These are phyloP conservation scores for Acropternis orthonyx DNA, from an alignment of 2,797 vertebrate species.

Conservation along the genomic window DNA sequence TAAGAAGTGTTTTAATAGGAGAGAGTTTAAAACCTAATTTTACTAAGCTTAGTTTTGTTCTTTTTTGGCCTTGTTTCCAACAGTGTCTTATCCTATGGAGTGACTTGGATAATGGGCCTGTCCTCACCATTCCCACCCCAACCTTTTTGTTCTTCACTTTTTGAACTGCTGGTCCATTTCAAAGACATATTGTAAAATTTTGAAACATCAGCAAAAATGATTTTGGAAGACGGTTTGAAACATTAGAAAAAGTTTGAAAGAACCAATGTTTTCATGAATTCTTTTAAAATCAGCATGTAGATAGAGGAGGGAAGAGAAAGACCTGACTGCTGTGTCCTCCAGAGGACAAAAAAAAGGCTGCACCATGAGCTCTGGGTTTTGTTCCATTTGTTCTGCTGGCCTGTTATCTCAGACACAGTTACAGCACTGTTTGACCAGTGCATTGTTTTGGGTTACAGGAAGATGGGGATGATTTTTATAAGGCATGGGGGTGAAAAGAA, in stretches of 20 bases:
- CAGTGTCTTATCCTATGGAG: rapidly evolving
- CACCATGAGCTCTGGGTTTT: not conserved
- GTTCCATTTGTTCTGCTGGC: not conserved
- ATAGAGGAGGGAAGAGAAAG: not conserved
- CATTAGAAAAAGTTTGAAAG: not conserved
- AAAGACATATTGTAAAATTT: not conserved
- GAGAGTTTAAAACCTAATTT: not conserved
- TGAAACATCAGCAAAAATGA: not conserved
- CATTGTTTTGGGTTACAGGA: not conserved
- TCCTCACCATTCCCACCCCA: not conserved
- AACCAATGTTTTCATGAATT: not conserved
- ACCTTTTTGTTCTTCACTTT: not conserved
- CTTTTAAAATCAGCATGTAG: not conserved
- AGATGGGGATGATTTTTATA: not conserved
- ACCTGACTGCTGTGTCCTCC: not conserved
- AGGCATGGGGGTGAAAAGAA: not conserved
- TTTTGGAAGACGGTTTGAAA: not conserved
- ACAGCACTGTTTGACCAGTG: not conserved
- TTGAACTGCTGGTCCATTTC: not conserved
- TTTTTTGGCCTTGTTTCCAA: not conserved
- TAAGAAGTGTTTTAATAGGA: not conserved
- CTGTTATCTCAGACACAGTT: not conserved
- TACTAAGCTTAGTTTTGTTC: not conserved
- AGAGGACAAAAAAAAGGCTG: not conserved
- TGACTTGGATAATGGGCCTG: not conserved